phyloP scores from a whole-genome alignment of 2,888 invertebrate genomes.

The Ophonus ardosiacus region DNA sequence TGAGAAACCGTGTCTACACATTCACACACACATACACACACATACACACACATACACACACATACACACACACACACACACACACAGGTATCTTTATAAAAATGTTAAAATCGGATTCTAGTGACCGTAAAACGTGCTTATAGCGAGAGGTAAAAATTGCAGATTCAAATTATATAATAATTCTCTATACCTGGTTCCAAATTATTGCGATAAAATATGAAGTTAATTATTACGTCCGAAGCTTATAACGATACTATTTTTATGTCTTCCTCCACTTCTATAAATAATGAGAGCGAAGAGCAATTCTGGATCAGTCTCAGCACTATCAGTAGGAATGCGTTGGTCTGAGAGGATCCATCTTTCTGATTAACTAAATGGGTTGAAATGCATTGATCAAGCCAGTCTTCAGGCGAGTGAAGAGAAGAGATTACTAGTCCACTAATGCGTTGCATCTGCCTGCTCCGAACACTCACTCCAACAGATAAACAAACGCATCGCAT shows the following conservation, averaged over 20 bases:
- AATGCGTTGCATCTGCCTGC: not conserved
- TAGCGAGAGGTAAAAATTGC: too few relatives aligned
- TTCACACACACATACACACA: too few relatives aligned
- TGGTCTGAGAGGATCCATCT: not conserved
- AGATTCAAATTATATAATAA: too few relatives aligned
- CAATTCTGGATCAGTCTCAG: not conserved
- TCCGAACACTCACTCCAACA: not conserved
- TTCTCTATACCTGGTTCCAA: too few relatives aligned
- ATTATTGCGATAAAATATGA: not conserved
- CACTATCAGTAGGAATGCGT: not conserved
- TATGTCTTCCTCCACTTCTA: not conserved
- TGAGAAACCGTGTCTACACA: too few relatives aligned
- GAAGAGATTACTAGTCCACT: not conserved
- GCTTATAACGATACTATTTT: not conserved
- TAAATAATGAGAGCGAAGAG: not conserved
- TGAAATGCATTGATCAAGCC: conserved; percentile 29
- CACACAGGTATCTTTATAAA: too few relatives aligned
- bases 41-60: too few relatives aligned
- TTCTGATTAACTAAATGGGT: conserved; percentile 41
- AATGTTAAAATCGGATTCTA: too few relatives aligned
- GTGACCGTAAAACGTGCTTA: too few relatives aligned
- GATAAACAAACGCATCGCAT: not conserved
- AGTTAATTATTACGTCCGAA: not conserved
- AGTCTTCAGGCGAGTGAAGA: not conserved
- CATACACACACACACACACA: too few relatives aligned